phyloP scores from a whole-genome alignment of 2,797 vertebrate genomes.

The Odontamblyopus lacepedii region DNA sequence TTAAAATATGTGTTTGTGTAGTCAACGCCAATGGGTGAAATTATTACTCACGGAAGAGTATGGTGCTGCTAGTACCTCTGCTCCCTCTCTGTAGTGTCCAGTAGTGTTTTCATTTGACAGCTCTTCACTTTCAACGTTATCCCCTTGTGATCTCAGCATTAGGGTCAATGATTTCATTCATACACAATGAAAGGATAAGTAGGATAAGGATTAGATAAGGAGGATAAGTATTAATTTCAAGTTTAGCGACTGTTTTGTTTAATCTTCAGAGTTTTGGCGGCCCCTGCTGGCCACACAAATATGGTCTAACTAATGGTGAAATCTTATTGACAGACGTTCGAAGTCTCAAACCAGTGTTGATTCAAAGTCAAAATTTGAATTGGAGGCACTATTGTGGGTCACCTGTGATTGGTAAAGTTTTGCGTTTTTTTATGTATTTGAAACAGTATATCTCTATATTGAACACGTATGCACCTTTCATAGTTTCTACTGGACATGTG shows the following conservation, averaged over 20 bases:
- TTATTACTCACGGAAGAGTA: not conserved
- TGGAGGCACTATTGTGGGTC: too few species aligned
- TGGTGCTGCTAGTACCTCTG: not conserved
- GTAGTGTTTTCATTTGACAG: not conserved
- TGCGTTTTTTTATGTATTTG: too few species aligned
- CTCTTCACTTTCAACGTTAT: not conserved
- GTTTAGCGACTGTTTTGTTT: not conserved
- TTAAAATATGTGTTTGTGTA: not conserved
- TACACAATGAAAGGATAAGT: too few species aligned
- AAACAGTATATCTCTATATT: not conserved
- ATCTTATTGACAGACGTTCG: not conserved
- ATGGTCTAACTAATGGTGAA: too few species aligned
- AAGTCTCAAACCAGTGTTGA: too few species aligned
- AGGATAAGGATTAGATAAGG: too few species aligned
- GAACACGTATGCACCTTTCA: not conserved
- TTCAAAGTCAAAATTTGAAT: too few species aligned
- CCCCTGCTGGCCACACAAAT: not conserved
- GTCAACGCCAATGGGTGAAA: not conserved
- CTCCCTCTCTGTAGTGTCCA: not conserved
- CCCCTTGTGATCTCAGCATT: not conserved
- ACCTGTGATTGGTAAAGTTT: not conserved
- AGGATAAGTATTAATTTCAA: too few species aligned
- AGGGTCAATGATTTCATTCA: too few species aligned
- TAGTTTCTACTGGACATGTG: not conserved
- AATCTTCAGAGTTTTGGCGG: slow-evolving; percentile 1